Evolutionary conservation across 2,113 vertebrate genomes (phyloP).

Genomic region (Nothoprocta pentlandii): DNA sequence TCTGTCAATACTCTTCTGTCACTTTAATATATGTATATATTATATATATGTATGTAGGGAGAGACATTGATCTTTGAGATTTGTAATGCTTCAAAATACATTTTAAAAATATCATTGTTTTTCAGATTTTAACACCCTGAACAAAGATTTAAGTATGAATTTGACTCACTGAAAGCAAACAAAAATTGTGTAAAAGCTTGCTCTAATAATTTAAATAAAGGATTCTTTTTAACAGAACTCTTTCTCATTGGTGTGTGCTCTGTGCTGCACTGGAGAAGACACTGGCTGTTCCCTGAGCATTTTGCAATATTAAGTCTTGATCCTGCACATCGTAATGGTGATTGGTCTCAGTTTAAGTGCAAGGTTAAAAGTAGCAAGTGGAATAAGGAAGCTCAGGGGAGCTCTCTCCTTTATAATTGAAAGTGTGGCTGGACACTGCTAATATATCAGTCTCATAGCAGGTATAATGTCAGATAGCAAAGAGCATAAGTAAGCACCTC

Average conservation of each 20-base stretch:
- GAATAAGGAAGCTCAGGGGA: not conserved
- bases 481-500: not conserved
- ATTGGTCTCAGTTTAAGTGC: not conserved
- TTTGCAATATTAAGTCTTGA: not conserved
- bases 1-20: slow-evolving; percentile 59
- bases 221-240: not conserved
- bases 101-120: not conserved
- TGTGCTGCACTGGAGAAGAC: not conserved
- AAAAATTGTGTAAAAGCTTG: not conserved
- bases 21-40: not conserved
- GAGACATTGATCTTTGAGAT: not conserved
- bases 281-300: not conserved
- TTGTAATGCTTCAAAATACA: not conserved
- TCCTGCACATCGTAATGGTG: not conserved
- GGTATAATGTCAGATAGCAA: not conserved
- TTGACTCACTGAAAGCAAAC: not conserved
- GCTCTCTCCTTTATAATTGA: not conserved
- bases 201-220: not conserved
- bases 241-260: slow-evolving; percentile 17
- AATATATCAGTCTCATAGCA: not conserved
- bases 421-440: not conserved
- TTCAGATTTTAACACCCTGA: not conserved
- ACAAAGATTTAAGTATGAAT: not conserved
- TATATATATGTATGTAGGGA: not conserved
- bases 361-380: not conserved